These are phyloP conservation scores for Sycophila texana DNA, from an alignment of 2,888 invertebrate genomes.

Conservation along the genomic window DNA sequence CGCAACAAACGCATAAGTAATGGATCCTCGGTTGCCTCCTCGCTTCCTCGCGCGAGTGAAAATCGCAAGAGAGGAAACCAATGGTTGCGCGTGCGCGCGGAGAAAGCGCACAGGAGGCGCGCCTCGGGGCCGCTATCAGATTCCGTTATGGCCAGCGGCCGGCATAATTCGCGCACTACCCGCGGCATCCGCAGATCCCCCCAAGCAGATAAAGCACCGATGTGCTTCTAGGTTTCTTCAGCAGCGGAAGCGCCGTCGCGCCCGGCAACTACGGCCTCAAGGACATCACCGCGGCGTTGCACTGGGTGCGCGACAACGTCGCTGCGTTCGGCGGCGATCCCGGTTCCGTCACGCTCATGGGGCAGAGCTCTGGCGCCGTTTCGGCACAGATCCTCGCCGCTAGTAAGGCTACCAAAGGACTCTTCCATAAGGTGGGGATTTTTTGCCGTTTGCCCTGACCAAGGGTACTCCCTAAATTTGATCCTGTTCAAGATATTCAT, in stretches of 20 bases:
- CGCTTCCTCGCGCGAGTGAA: neutral
- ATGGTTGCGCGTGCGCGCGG: neutral
- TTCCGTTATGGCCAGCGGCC: conserved; percentile 16
- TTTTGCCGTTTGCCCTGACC: neutral
- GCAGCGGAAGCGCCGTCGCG: conserved; percentile 64
- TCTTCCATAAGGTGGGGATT: conserved; percentile 63
- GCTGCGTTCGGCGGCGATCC: conserved; percentile 66
- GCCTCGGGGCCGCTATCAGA: too few relatives aligned
- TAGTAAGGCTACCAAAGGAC: conserved; percentile 65
- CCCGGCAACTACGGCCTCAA: conserved; percentile 71
- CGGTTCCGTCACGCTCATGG: conserved; percentile 65
- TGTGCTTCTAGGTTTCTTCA: conserved; percentile 66
- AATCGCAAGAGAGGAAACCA: neutral
- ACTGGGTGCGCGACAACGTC: conserved; percentile 69
- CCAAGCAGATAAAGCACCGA: neutral
- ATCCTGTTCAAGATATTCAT: too few relatives aligned
- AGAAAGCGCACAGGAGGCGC: neutral
- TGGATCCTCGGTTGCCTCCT: neutral
- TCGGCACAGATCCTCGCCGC: conserved; percentile 64
- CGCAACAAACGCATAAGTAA: conserved; percentile 1
- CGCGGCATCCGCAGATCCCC: conserved; percentile 1
- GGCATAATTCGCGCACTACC: conserved; percentile 6
- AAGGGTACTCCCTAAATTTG: too few relatives aligned
- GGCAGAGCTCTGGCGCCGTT: conserved; percentile 65
- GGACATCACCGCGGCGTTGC: conserved; percentile 66